phyloP scores from a whole-genome alignment of 2,888 invertebrate species.

The Sturmia bella region DNA sequence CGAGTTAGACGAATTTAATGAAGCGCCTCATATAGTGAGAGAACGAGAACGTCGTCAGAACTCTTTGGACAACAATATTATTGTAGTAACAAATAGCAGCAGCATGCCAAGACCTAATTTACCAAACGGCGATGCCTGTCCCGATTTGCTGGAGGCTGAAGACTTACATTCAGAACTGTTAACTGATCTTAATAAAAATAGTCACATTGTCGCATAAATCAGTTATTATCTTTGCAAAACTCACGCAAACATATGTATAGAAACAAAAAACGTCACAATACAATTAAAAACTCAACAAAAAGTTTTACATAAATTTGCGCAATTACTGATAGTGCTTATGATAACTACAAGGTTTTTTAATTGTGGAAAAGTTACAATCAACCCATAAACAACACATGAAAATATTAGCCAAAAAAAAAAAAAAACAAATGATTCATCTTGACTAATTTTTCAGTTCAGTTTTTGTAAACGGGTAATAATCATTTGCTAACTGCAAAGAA shows the following conservation, averaged over 20 bases:
- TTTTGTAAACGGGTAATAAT: constrained; percentile 38
- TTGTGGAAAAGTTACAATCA: constrained; percentile 62
- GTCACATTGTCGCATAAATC: constrained; percentile 81
- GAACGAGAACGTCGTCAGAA: constrained; percentile 80
- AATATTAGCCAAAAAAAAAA: constrained; percentile 6
- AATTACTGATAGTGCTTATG: constrained; percentile 67
- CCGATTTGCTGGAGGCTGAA: constrained; percentile 80
- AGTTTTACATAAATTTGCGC: constrained; percentile 56
- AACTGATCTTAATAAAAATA: constrained; percentile 82
- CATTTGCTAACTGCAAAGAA: constrained; percentile 66
- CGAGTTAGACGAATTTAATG: constrained; percentile 94
- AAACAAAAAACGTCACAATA: constrained; percentile 17
- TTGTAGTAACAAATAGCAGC: constrained; percentile 71
- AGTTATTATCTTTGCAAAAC: neutral
- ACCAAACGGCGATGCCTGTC: constrained; percentile 79
- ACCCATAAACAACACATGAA: constrained; percentile 49
- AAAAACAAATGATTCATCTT: constrained; percentile 45
- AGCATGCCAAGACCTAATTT: constrained; percentile 75
- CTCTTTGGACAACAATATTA: constrained; percentile 76
- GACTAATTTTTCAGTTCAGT: constrained; percentile 24
- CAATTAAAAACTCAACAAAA: constrained; percentile 28
- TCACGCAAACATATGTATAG: neutral
- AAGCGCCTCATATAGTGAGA: constrained; percentile 91
- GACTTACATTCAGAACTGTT: constrained; percentile 80
- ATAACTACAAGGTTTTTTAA: constrained; percentile 57